Conservation (phyloP, 2,113 vertebrate species). For the Hippocampus guttulatus region DNA sequence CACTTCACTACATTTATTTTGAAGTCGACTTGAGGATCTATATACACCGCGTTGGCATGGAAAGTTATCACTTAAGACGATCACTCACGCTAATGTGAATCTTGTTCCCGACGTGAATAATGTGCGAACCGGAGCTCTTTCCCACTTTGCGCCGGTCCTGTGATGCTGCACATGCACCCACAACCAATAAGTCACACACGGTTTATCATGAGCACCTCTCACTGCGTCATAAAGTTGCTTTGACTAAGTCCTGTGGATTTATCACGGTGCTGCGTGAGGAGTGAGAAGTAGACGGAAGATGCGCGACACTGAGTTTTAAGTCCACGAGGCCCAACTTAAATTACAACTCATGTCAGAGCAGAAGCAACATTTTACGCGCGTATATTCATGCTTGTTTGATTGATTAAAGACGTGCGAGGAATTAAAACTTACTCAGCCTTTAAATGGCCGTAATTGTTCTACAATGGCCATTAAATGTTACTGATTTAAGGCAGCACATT, state of each 20-base stretch:
- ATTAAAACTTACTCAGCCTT: not conserved
- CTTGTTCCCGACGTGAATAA: slow-evolving; percentile 30
- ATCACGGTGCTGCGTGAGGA: slow-evolving; percentile 32
- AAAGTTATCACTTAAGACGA: slow-evolving; percentile 10
- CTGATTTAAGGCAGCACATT: not conserved
- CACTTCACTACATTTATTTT: not conserved
- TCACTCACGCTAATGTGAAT: slow-evolving; percentile 31
- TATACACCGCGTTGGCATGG: not conserved
- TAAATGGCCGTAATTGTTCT: not conserved
- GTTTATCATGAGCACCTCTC: slow-evolving; percentile 61
- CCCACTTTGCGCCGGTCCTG: slow-evolving; percentile 38
- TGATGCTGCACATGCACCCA: slow-evolving; percentile 38
- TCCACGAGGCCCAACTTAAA: slow-evolving; percentile 14
- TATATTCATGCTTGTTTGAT: not conserved
- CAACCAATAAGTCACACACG: slow-evolving; percentile 54
- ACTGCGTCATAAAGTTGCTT: slow-evolving; percentile 58
- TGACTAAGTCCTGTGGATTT: slow-evolving; percentile 48
- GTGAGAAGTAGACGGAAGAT: slow-evolving; percentile 30
- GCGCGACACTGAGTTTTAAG: slow-evolving; percentile 4
- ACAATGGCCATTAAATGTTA: not conserved
- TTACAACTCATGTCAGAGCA: not conserved
- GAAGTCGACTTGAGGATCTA: not conserved
- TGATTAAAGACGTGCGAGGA: not conserved
- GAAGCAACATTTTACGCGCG: not conserved
- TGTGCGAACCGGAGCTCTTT: slow-evolving; percentile 1